Evolutionary conservation across 2,113 vertebrate genomes (phyloP).

Genomic region (Bufo bufo): DNA sequence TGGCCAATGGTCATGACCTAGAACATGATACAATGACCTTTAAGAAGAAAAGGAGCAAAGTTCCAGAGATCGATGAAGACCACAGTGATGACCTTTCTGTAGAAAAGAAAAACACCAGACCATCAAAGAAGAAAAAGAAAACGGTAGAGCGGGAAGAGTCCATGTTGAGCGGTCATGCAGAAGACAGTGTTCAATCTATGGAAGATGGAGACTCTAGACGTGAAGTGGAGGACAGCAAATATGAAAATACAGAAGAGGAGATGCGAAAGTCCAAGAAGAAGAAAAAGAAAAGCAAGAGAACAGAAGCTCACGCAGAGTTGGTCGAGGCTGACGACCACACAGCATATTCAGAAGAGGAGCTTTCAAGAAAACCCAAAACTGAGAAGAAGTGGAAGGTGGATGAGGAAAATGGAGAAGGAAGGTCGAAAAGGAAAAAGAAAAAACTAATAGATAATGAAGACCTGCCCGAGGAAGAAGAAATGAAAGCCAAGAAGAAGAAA

Average conservation of each 20-base stretch:
- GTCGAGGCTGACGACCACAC: not conserved
- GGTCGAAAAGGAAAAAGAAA: not conserved
- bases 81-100: not conserved
- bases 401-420: not conserved
- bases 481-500: not conserved
- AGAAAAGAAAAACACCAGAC: not conserved
- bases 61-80: not conserved
- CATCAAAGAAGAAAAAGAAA: not conserved
- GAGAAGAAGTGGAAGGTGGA: not conserved
- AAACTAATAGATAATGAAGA: not conserved
- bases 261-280: not conserved
- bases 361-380: not conserved
- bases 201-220: not conserved
- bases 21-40: not conserved
- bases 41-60: constrained; percentile 55
- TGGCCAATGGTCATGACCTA: constrained; percentile 59
- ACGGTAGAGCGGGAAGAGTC: not conserved
- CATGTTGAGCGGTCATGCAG: not conserved
- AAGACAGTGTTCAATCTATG: too few species aligned
- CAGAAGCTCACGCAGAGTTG: not conserved
- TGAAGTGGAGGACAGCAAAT: not conserved
- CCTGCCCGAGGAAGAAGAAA: not conserved
- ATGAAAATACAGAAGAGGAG: not conserved
- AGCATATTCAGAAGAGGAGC: not conserved
- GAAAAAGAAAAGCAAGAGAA: not conserved